Evolutionary conservation across 2,113 vertebrate species (phyloP).

Genomic region (Ammodytes dubius): DNA sequence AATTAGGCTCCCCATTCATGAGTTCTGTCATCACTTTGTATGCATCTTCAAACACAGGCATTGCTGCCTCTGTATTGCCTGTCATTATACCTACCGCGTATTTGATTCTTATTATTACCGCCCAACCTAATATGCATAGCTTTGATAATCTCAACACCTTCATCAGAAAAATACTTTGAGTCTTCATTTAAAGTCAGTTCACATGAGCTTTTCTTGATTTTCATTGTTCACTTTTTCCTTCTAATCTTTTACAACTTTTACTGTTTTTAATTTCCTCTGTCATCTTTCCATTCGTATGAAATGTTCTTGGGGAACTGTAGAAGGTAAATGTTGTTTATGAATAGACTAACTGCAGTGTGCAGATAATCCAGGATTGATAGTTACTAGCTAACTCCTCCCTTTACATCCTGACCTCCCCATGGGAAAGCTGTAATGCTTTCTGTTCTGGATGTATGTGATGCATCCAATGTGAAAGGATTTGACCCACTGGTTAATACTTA

Average conservation of each 20-base stretch:
- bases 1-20: too few species aligned
- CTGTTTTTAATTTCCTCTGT: constrained; percentile 58
- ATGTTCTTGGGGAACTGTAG: constrained; percentile 78
- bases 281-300: constrained; percentile 71
- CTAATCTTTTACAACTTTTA: constrained; percentile 39
- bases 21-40: too few species aligned
- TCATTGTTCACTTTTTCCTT: constrained; percentile 35
- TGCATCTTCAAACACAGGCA: too few species aligned
- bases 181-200: background rate
- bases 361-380: constrained; percentile 54
- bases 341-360: constrained; percentile 63
- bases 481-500: constrained; percentile 9
- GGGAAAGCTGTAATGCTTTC: background rate
- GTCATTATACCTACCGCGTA: too few species aligned
- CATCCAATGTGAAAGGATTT: constrained; percentile 32
- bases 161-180: background rate
- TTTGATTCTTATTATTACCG: too few species aligned
- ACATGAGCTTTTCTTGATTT: constrained; percentile 22
- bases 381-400: constrained; percentile 44
- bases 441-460: constrained; percentile 28
- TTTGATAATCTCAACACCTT: background rate
- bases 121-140: constrained; percentile 8
- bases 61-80: too few species aligned
- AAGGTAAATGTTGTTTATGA: constrained; percentile 79
- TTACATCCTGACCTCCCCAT: constrained; percentile 14